Evolutionary conservation across 2,888 invertebrate species (phyloP).

Genomic region (Coelogynopora nodosa): DNA sequence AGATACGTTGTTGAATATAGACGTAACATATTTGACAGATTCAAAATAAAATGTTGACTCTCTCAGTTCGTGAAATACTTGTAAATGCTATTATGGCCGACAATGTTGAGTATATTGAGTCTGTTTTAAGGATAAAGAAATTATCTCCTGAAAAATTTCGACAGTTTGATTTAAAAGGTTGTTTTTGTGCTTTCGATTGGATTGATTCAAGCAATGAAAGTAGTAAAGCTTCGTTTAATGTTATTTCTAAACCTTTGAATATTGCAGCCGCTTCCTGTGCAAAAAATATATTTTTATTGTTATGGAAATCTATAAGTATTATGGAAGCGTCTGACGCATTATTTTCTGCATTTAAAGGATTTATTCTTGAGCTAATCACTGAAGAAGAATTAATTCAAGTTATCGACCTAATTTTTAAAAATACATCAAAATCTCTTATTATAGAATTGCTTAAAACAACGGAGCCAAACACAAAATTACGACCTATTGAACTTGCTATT

Average conservation of each 20-base stretch:
- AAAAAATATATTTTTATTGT: background rate
- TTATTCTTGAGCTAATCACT: background rate
- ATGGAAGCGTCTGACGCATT: background rate
- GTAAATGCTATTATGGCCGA: background rate
- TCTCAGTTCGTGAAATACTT: background rate
- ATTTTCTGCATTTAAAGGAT: background rate
- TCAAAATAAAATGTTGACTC: too few relatives aligned
- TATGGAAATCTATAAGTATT: background rate
- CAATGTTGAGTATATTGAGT: background rate
- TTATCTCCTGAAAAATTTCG: background rate
- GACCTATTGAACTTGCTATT: background rate
- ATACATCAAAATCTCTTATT: background rate
- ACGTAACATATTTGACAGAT: too few relatives aligned
- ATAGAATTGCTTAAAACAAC: background rate
- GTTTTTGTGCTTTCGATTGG: background rate
- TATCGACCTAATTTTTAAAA: background rate
- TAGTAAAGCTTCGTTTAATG: background rate
- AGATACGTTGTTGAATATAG: too few relatives aligned
- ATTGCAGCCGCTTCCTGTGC: background rate
- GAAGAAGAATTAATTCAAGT: background rate
- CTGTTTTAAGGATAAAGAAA: background rate
- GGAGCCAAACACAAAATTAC: background rate
- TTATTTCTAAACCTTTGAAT: background rate
- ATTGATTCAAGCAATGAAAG: background rate
- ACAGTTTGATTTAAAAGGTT: background rate